Base-by-base conservation (phyloP, 2,113 vertebrate species). In the Hypomesus transpacificus region DNA sequence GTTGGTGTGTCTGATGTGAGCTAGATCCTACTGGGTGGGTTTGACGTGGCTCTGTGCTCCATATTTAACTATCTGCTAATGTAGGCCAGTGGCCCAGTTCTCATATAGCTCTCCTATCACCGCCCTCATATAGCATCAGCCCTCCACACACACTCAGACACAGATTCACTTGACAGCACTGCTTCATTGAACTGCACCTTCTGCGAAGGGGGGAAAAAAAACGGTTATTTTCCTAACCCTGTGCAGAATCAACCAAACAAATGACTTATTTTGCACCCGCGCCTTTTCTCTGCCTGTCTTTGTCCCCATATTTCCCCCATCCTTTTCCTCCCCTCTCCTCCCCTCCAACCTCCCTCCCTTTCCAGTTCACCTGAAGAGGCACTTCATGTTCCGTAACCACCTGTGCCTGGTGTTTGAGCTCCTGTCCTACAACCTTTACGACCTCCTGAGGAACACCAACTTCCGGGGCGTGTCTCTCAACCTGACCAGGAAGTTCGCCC, bases 371-470 rank as follows among this genome's bases (percentile, higher is more conserved):
- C 90, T 97, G 87, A 97, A 97, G 88, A 93, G 95, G 76, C 96
- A 97, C 91, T 97, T 97, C 93, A 96, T 97, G 95, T 97, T 97
- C 92, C 94, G 96, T 84, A 97, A 96, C 90, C 96, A 97, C 90
- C 93, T 97, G 82, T 97, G 96, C 92, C 92, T 96, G 94, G 96
- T 96, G 82, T 97, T 97, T 74, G 96, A 97, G 92, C 92, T 97
- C 81, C 92, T 97, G 75, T 96, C 95, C 88, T 97, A 97, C 91
- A 97, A 97, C 90, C 92, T 97, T 76, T 97, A 97, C 1, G 96
- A 97, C 88, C 92, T 97, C 84, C 89, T 97, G 78, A 93, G 96
- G 78, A 97, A 97, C 90, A 97, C 96, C 74, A 96, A 97, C 84
- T 96, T 97, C 89, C 94, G 96, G 0, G 96, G 96, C 1, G 96